Evolutionary conservation across 1,140 invertebrate genomes (phyloP).

Genomic region (Anoplolepis gracilipes): DNA sequence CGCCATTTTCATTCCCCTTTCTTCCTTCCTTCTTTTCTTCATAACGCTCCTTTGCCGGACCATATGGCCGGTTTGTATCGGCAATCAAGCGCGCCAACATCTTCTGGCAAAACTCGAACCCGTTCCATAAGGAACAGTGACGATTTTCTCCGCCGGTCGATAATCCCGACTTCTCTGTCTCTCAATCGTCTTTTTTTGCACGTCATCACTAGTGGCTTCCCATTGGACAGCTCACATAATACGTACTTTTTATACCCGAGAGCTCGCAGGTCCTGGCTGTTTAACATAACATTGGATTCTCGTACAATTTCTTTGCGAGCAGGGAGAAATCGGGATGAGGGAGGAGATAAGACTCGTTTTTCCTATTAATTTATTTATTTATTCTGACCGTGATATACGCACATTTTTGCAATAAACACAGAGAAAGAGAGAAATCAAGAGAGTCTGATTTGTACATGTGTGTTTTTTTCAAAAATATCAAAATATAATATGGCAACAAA

Average conservation of each 20-base stretch:
- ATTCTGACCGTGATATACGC: conserved; percentile 21
- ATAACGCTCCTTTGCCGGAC: conserved; percentile 31
- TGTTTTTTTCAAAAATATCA: neutral
- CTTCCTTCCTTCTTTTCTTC: conserved; percentile 40
- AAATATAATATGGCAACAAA: neutral
- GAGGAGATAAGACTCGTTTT: conserved; percentile 66
- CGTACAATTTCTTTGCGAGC: conserved; percentile 54
- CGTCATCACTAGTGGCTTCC: conserved; percentile 41
- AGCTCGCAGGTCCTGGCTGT: conserved; percentile 11
- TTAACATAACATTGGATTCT: conserved; percentile 65
- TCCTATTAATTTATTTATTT: conserved; percentile 73
- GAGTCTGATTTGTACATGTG: neutral
- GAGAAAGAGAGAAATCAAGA: neutral
- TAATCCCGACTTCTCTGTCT: conserved; percentile 52
- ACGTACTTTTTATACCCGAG: conserved; percentile 68
- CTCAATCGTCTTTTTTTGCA: conserved; percentile 36
- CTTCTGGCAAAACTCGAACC: conserved; percentile 64
- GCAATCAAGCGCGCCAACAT: conserved; percentile 63
- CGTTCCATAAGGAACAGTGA: conserved; percentile 68
- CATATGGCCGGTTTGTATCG: conserved; percentile 56
- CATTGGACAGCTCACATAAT: conserved; percentile 73
- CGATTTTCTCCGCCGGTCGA: conserved; percentile 56
- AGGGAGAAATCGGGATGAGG: neutral
- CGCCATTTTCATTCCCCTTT: conserved; percentile 61
- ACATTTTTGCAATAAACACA: neutral